phyloP scores from a whole-genome alignment of 2,888 invertebrate species.

The Teinopalpus imperialis region DNA sequence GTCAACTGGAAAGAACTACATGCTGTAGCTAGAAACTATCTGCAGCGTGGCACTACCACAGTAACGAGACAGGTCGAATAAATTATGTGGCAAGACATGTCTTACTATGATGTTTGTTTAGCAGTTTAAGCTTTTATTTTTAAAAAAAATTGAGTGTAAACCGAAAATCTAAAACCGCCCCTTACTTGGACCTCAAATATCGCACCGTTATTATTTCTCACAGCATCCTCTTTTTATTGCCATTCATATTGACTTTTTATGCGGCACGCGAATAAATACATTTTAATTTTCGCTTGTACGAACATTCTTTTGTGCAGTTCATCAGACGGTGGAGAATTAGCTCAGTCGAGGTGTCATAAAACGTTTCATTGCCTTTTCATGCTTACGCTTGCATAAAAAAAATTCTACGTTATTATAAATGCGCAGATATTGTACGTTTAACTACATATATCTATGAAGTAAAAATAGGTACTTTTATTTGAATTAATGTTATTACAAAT shows the following conservation, averaged over 20 bases:
- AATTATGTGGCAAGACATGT: too few species aligned
- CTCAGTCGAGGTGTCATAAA: conserved; percentile 63
- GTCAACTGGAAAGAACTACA: too few species aligned
- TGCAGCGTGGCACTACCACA: too few species aligned
- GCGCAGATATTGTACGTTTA: conserved; percentile 49
- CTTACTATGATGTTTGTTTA: too few species aligned
- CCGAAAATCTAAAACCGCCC: too few species aligned
- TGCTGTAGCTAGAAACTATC: too few species aligned
- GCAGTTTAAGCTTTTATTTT: too few species aligned
- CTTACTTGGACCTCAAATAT: conserved; percentile 14
- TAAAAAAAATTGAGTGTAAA: too few species aligned
- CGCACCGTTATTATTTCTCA: conserved; percentile 54
- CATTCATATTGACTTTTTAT: conserved; percentile 81
- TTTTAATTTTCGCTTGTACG: conserved; percentile 75
- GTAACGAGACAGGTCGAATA: too few species aligned
- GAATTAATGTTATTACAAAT: too few species aligned
- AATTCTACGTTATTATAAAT: conserved; percentile 17
- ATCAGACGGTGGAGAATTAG: conserved; percentile 69
- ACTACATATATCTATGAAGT: too few species aligned
- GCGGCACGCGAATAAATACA: conserved; percentile 78
- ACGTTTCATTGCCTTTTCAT: conserved; percentile 38
- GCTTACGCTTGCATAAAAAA: conserved; percentile 28
- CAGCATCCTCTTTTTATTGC: conserved; percentile 75
- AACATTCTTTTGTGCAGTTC: conserved; percentile 63
- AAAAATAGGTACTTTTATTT: too few species aligned